A percentile compares a stretch with the other conserved stretches of the same genome.
Evolutionary conservation across 2,113 vertebrate species (phyloP).

Genomic region (Origma solitaria): DNA sequence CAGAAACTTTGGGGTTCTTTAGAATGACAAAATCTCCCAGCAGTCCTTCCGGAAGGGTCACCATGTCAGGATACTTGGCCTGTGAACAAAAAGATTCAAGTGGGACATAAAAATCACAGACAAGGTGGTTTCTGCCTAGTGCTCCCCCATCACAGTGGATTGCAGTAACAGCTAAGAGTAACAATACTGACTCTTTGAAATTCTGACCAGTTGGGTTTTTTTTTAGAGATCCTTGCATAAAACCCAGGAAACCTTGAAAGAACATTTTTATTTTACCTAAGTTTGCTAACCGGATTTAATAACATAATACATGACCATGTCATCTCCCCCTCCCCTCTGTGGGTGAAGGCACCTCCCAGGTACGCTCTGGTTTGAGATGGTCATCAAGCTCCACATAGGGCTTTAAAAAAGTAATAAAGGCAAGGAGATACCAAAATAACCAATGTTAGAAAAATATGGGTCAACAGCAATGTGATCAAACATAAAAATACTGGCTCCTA

Average conservation of each 20-base stretch:
- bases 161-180: background rate
- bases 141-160: background rate
- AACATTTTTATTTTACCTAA: background rate
- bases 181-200: background rate
- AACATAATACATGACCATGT: background rate
- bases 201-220: background rate
- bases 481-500: background rate
- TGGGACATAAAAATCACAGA: background rate
- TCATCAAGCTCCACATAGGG: background rate
- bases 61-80: conserved; percentile 73
- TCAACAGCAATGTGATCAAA: background rate
- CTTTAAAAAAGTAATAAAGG: background rate
- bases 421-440: background rate
- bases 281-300: background rate
- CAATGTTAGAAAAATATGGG: background rate
- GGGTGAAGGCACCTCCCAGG: background rate
- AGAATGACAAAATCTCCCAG: conserved; percentile 64
- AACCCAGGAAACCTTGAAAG: background rate
- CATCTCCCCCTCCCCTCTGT: background rate
- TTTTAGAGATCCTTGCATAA: background rate
- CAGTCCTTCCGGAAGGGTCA: conserved; percentile 73
- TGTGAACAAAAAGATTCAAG: background rate
- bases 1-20: conserved; percentile 49
- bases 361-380: background rate
- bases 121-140: background rate